phyloP scores from a whole-genome alignment of 1,140 invertebrate genomes.

The Papilio helenus region DNA sequence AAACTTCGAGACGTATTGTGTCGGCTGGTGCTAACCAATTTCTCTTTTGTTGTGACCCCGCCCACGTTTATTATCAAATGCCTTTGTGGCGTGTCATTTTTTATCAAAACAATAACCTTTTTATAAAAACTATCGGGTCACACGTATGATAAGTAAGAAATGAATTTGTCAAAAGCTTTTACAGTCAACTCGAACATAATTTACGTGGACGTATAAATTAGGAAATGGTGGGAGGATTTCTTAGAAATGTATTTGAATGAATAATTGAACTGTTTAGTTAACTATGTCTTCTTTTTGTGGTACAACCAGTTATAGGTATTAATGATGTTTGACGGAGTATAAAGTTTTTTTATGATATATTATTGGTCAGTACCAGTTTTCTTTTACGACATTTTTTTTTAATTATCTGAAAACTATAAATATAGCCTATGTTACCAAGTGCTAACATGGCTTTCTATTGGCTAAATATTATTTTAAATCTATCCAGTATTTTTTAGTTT shows the following conservation, averaged over 20 bases:
- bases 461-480: too few relatives aligned
- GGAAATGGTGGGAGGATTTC: conserved; percentile 35
- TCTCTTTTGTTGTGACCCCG: conserved; percentile 75
- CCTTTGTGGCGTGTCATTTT: conserved; percentile 78
- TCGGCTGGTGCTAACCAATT: conserved; percentile 78
- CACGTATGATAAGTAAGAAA: conserved; percentile 58
- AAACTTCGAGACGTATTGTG: conserved; percentile 72
- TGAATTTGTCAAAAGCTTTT: conserved; percentile 67
- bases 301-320: background rate
- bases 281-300: background rate
- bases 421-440: too few relatives aligned
- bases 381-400: too few relatives aligned
- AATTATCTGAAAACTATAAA: too few relatives aligned
- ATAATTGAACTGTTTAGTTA: conserved; percentile 30
- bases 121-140: conserved; percentile 58
- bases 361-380: too few relatives aligned
- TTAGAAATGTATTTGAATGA: conserved; percentile 11
- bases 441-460: too few relatives aligned
- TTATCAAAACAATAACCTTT: conserved; percentile 81
- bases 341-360: background rate
- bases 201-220: conserved; percentile 65
- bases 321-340: background rate
- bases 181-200: conserved; percentile 63
- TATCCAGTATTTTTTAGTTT: too few relatives aligned
- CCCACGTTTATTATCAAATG: conserved; percentile 80